Conservation (phyloP, 2,797 vertebrate genomes). For the Crenuchus spilurus region DNA sequence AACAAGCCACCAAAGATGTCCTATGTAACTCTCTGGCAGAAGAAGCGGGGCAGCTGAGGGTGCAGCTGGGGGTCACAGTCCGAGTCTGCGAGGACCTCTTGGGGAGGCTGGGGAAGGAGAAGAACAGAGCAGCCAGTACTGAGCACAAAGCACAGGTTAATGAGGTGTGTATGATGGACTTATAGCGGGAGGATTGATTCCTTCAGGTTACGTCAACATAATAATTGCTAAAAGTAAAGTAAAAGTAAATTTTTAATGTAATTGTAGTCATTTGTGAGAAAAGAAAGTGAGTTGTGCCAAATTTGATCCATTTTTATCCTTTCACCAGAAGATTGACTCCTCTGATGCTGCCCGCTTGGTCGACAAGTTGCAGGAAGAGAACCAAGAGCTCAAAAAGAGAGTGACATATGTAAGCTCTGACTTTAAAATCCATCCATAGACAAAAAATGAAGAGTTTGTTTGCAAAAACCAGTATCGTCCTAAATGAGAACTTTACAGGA, state of each 20-base stretch:
- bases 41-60: conserved; percentile 85
- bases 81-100: conserved; percentile 91
- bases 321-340: conserved; percentile 64
- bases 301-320: not conserved
- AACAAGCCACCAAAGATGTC: conserved; percentile 81
- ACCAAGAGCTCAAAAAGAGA: conserved; percentile 84
- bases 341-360: conserved; percentile 62
- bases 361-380: conserved; percentile 84
- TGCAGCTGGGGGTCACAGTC: conserved; percentile 83
- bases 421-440: not conserved
- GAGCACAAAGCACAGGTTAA: conserved; percentile 55
- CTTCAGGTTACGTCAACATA: no score
- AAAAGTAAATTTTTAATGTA: no score
- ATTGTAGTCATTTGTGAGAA: no score
- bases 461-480: no score
- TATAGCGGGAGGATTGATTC: no score
- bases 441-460: no score
- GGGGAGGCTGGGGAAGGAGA: conserved; percentile 80
- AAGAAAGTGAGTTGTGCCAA: no score
- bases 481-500: no score
- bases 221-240: no score
- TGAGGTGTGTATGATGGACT: conserved; percentile 80
- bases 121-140: conserved; percentile 58
- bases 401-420: conserved; percentile 85
- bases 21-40: conserved; percentile 85